Percentiles rank a stretch among this genome's conserved stretches.
phyloP scores from a whole-genome alignment of 2,113 vertebrate genomes.

The Sitta europaea region DNA sequence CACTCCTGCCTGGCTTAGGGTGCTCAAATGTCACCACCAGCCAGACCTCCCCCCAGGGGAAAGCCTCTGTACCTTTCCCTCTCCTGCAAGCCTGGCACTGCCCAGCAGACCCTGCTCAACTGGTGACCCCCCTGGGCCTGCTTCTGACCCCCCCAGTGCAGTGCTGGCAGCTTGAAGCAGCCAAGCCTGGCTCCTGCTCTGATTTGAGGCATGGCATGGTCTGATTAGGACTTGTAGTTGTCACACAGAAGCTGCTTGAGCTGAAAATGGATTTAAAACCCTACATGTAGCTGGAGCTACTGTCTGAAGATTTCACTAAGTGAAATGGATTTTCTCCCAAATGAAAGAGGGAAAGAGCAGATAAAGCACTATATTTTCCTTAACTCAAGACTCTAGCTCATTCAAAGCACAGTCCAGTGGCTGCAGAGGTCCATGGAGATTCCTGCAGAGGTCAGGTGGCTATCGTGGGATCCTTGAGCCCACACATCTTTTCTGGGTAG shows the following conservation, averaged over 20 bases:
- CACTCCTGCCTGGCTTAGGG: background rate
- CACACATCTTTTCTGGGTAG: background rate
- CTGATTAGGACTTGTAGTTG: background rate
- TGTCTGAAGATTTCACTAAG: background rate
- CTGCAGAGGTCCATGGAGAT: background rate
- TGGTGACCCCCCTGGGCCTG: fast-evolving
- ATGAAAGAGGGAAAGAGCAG: background rate
- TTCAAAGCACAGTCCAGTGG: background rate
- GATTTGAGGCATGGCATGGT: background rate
- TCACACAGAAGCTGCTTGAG: background rate
- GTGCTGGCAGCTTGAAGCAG: background rate
- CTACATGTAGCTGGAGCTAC: background rate
- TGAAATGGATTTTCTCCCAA: background rate
- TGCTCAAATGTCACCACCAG: background rate
- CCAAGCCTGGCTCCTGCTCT: background rate
- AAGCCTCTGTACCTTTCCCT: background rate
- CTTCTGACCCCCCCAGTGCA: background rate
- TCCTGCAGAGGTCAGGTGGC: background rate
- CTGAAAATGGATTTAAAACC: background rate
- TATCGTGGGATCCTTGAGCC: background rate
- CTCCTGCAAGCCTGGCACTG: background rate
- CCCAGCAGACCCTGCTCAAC: background rate
- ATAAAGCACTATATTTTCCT: background rate
- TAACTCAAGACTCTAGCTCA: background rate
- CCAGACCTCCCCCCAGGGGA: background rate